Conservation (phyloP, 2,888 invertebrate species). For the Morpho helenor region DNA sequence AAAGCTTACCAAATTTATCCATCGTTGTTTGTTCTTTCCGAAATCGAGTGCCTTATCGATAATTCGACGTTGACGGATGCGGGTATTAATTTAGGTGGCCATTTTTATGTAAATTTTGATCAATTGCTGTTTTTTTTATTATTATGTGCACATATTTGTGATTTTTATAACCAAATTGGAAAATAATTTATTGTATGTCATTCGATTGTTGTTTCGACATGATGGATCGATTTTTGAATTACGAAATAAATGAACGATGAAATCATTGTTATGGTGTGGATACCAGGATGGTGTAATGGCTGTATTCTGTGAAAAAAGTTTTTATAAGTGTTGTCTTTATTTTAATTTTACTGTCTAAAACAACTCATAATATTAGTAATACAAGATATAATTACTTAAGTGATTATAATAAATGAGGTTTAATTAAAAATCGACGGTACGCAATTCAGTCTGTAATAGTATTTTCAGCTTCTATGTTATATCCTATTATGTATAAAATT, state of each 20-base stretch:
- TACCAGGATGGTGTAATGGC: background rate
- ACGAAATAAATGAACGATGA: background rate
- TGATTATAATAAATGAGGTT: no score
- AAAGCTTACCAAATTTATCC: slow-evolving; percentile 26
- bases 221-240: slow-evolving; percentile 13
- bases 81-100: slow-evolving; percentile 18
- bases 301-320: background rate
- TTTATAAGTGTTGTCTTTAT: no score
- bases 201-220: slow-evolving; percentile 4
- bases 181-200: slow-evolving; percentile 2
- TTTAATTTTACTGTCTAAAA: no score
- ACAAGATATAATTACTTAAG: no score
- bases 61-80: slow-evolving; percentile 21
- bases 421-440: no score
- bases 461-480: no score
- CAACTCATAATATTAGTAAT: no score
- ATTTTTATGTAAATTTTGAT: slow-evolving; percentile 19
- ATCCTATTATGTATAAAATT: slow-evolving; percentile 16
- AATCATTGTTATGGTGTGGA: no score
- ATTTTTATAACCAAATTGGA: background rate
- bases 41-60: slow-evolving; percentile 16
- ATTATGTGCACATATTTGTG: slow-evolving; percentile 8
- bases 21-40: slow-evolving; percentile 15
- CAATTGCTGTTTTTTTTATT: slow-evolving; percentile 8
- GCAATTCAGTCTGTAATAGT: no score